Percentiles rank a stretch among this genome's conserved stretches.
These are phyloP conservation scores for Sabatieria punctata DNA, from an alignment of 2,888 invertebrate species.

Conservation along the genomic window DNA sequence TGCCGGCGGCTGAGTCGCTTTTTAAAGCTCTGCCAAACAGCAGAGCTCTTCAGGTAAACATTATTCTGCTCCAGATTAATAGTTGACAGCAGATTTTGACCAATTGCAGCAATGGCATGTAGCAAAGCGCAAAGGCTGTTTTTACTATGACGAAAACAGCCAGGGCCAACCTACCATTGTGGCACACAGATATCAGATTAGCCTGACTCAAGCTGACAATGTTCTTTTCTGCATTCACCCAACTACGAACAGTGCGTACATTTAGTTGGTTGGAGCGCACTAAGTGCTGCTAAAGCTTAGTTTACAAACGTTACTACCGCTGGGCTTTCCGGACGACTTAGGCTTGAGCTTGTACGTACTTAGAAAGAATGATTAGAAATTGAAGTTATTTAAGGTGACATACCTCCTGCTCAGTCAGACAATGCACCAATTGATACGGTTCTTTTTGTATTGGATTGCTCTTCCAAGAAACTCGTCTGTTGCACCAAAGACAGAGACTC, in stretches of 20 bases:
- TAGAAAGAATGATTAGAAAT: no score
- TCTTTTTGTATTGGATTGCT: neutral
- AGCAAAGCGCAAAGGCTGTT: constrained; percentile 26
- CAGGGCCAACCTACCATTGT: neutral
- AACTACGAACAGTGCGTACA: neutral
- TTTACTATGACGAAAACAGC: constrained; percentile 27
- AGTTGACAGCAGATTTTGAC: no score
- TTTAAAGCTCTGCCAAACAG: no score
- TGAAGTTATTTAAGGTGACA: no score
- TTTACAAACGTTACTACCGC: no score
- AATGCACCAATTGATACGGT: neutral
- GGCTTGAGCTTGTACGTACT: no score
- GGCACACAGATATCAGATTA: neutral
- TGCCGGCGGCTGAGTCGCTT: no score
- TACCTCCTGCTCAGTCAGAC: no score
- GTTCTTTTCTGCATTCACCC: neutral
- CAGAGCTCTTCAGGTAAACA: no score
- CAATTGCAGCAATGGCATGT: constrained; percentile 28
- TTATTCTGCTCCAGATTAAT: no score
- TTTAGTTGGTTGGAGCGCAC: neutral
- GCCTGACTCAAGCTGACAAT: neutral
- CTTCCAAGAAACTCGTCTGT: neutral
- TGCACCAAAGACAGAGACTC: constrained; percentile 7
- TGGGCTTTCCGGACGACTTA: no score
- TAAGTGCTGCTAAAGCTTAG: no score